These are phyloP conservation scores for Rhagonycha lutea DNA, from an alignment of 2,888 invertebrate species.

Conservation along the genomic window DNA sequence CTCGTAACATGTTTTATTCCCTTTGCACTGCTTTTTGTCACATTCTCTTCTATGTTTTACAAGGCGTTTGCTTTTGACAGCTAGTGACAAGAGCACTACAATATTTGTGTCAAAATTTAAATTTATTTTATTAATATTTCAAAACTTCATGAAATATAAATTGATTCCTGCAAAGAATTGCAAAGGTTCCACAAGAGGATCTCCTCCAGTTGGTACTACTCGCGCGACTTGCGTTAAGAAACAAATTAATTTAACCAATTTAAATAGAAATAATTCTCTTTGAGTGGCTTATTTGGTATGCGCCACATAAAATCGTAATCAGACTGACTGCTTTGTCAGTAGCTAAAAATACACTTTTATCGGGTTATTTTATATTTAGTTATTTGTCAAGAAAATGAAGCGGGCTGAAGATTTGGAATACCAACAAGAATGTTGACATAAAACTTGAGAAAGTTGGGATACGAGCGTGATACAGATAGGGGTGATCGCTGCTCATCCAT, in stretches of 20 bases:
- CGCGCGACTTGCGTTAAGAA: background rate
- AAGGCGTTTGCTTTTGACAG: conserved; percentile 31
- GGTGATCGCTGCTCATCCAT: conserved; percentile 44
- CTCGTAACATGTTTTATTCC: conserved; percentile 29
- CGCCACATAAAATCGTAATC: background rate
- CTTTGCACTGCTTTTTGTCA: conserved; percentile 29
- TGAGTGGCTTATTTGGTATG: background rate
- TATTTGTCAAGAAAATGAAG: conserved; percentile 13
- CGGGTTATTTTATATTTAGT: background rate
- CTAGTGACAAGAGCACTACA: conserved; percentile 31
- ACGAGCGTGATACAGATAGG: conserved; percentile 35
- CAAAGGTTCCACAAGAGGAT: background rate
- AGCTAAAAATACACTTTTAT: background rate
- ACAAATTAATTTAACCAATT: background rate
- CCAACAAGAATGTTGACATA: conserved; percentile 27
- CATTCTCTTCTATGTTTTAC: conserved; percentile 28
- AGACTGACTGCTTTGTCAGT: background rate
- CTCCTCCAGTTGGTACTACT: background rate
- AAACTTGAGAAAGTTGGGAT: conserved; percentile 29
- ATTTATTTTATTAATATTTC: background rate
- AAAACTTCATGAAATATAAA: background rate
- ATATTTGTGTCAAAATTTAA: conserved; percentile 11
- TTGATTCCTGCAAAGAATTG: background rate
- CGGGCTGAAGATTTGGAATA: conserved; percentile 18
- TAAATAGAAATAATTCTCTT: background rate